A percentile compares a stretch with the other conserved stretches of the same genome.
Conservation (phyloP, 2,888 invertebrate genomes). For the Trichopoda pennipes region DNA sequence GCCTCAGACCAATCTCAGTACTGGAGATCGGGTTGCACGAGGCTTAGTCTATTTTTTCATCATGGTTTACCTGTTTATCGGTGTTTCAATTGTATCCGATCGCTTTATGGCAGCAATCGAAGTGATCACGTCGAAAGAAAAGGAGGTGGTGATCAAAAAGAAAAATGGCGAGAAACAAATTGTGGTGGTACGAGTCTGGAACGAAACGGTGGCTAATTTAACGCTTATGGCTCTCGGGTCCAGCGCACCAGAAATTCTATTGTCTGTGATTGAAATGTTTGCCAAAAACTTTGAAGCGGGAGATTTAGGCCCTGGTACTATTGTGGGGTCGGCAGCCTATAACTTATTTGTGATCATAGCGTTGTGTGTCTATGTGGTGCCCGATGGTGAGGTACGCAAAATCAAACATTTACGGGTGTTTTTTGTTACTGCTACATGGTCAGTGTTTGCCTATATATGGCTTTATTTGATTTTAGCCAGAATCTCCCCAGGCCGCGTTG, state of each 20-base stretch:
- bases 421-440: conserved; percentile 98
- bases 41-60: conserved; percentile 94
- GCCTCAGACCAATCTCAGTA: conserved; percentile 89
- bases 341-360: conserved; percentile 99
- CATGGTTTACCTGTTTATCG: conserved; percentile 97
- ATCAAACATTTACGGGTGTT: conserved; percentile 98
- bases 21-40: conserved; percentile 90
- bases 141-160: conserved; percentile 94
- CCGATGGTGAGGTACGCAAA: conserved; percentile 93
- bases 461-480: conserved; percentile 96
- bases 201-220: conserved; percentile 99
- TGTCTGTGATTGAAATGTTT: conserved; percentile 98
- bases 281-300: conserved; percentile 97
- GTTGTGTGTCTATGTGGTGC: conserved; percentile 95
- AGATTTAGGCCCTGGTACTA: conserved; percentile 98
- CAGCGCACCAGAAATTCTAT: conserved; percentile 98
- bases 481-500: conserved; percentile 91
- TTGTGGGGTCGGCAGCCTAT: conserved; percentile 99
- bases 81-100: conserved; percentile 99
- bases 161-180: conserved; percentile 93
- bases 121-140: conserved; percentile 98
- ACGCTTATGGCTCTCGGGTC: conserved; percentile 99
- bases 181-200: conserved; percentile 97
- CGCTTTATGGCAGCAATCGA: conserved; percentile 99
- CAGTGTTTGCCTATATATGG: conserved; percentile 99